Evolutionary conservation across 2,113 vertebrate species (phyloP).

Genomic region (Scomber scombrus): DNA sequence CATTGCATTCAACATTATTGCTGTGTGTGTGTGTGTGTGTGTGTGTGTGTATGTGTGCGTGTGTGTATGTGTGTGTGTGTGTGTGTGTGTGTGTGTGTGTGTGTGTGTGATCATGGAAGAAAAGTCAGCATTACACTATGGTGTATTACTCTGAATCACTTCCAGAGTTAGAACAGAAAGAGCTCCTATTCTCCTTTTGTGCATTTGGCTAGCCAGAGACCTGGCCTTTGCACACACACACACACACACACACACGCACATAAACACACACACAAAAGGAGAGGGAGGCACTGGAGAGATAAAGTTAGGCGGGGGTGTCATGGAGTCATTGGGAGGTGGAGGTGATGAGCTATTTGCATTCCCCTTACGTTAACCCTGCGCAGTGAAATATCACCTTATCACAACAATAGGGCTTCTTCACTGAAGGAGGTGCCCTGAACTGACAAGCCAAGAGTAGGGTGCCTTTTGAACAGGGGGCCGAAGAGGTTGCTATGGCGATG

Average conservation of each 20-base stretch:
- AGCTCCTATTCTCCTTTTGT: slow-evolving; percentile 46
- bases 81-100: neutral
- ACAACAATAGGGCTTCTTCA: slow-evolving; percentile 77
- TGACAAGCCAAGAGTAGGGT: slow-evolving; percentile 72
- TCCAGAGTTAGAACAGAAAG: slow-evolving; percentile 49
- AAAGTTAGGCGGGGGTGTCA: slow-evolving; percentile 44
- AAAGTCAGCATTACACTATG: slow-evolving; percentile 22
- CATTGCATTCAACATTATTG: slow-evolving; percentile 1
- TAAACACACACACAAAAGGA: slow-evolving; percentile 43
- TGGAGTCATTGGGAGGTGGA: slow-evolving; percentile 56
- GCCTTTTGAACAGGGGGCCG: slow-evolving; percentile 70
- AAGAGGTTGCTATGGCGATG: slow-evolving; percentile 79
- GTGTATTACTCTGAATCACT: slow-evolving; percentile 48
- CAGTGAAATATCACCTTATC: slow-evolving; percentile 85
- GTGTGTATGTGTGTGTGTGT: slow-evolving; percentile 16
- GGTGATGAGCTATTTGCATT: slow-evolving; percentile 76
- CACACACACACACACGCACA: slow-evolving; percentile 9
- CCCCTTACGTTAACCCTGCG: slow-evolving; percentile 76
- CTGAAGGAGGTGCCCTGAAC: slow-evolving; percentile 64
- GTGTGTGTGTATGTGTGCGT: slow-evolving; percentile 19
- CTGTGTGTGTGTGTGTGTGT: slow-evolving; percentile 12
- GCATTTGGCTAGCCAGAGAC: slow-evolving; percentile 50
- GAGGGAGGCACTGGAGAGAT: slow-evolving; percentile 41
- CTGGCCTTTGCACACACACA: slow-evolving; percentile 49
- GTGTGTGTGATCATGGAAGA: slow-evolving; percentile 26